phyloP scores from a whole-genome alignment of 2,888 invertebrate genomes.

The Drosophila tanythrix region DNA sequence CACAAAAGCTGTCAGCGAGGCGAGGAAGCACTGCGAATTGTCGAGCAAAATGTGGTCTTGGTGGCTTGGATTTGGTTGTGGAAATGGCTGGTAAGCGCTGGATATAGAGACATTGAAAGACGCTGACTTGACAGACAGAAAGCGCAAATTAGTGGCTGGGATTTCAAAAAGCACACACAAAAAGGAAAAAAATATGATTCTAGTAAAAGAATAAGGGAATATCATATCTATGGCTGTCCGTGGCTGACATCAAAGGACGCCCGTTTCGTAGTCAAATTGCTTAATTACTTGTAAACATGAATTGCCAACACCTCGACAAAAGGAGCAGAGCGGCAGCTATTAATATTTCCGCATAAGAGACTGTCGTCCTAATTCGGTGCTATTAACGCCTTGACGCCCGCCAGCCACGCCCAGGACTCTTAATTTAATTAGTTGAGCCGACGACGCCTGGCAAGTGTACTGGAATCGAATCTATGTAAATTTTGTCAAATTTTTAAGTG shows the following conservation, averaged over 20 bases:
- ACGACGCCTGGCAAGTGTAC: conserved; percentile 38
- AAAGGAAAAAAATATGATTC: conserved; percentile 25
- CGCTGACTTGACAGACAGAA: conserved; percentile 55
- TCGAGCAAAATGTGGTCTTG: conserved; percentile 52
- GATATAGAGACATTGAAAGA: conserved; percentile 19
- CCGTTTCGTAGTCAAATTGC: conserved; percentile 60
- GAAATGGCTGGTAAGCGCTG: conserved; percentile 30
- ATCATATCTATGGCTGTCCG: conserved; percentile 37
- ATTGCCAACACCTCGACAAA: conserved; percentile 65
- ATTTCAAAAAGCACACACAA: conserved; percentile 10
- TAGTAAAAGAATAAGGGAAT: conserved; percentile 41
- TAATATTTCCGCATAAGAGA: conserved; percentile 40
- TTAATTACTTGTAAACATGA: conserved; percentile 80
- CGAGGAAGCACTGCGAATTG: conserved; percentile 34
- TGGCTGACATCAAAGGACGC: conserved; percentile 61
- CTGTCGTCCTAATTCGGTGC: conserved; percentile 61
- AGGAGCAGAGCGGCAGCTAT: conserved; percentile 36
- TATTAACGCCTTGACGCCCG: conserved; percentile 73
- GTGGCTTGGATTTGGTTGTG: not conserved
- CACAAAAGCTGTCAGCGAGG: conserved; percentile 62
- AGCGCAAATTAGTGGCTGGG: conserved; percentile 67
- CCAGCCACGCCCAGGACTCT: conserved; percentile 65
- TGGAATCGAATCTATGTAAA: conserved; percentile 62
- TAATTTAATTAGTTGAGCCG: conserved; percentile 71
- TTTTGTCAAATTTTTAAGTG: conserved; percentile 70